These are phyloP conservation scores for Caenorhabditis japonica DNA, from an alignment of 2,888 invertebrate species.

Conservation along the genomic window DNA sequence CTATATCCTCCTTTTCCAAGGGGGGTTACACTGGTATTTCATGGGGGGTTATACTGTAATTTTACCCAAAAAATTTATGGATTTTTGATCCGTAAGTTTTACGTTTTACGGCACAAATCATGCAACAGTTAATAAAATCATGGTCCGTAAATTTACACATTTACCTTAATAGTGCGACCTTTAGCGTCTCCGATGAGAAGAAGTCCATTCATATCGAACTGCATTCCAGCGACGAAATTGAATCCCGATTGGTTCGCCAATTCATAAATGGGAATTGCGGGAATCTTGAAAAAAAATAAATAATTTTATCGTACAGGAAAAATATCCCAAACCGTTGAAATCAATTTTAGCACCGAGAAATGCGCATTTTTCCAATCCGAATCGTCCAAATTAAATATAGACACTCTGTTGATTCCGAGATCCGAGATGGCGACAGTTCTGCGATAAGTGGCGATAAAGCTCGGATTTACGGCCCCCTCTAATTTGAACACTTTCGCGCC, in stretches of 20 bases:
- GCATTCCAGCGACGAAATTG: conserved; percentile 27
- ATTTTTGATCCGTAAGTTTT: too few species aligned
- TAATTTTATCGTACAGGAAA: too few species aligned
- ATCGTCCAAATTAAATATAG: conserved; percentile 21
- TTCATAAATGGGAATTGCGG: too few species aligned
- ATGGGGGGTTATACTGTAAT: too few species aligned
- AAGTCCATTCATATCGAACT: conserved; percentile 28
- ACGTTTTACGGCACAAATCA: too few species aligned
- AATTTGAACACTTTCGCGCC: conserved; percentile 15
- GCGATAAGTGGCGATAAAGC: conserved; percentile 25
- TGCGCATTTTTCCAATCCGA: conserved; percentile 6
- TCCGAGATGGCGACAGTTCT: conserved; percentile 35
- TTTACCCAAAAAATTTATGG: too few species aligned
- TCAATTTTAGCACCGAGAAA: not conserved
- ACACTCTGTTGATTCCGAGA: conserved; percentile 27
- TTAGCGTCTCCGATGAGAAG: conserved; percentile 42
- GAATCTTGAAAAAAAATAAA: too few species aligned
- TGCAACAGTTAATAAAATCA: too few species aligned
- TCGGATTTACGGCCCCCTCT: not conserved
- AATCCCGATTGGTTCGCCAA: conserved; percentile 16
- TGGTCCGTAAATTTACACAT: too few species aligned
- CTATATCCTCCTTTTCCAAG: too few species aligned
- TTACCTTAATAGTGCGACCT: conserved; percentile 34
- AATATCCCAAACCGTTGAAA: too few species aligned
- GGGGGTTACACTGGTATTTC: too few species aligned